Evolutionary conservation across 2,113 vertebrate species (phyloP).

Genomic region (Echinops telfairi): DNA sequence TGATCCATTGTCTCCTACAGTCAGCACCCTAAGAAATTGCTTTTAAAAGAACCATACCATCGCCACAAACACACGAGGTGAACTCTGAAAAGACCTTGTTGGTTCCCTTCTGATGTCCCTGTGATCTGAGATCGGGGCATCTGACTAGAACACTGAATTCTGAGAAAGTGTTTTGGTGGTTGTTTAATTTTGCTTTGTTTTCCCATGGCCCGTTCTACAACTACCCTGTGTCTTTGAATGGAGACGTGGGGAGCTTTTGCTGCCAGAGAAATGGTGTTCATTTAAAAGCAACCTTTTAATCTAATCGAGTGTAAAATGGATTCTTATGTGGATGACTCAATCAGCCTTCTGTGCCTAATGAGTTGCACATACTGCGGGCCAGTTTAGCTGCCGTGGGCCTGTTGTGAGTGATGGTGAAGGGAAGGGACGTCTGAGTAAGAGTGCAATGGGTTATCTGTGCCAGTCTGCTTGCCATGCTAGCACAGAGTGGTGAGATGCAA

Average conservation of each 20-base stretch:
- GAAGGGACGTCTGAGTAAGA: slow-evolving; percentile 57
- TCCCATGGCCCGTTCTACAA: neutral
- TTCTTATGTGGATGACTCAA: slow-evolving; percentile 59
- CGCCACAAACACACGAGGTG: neutral
- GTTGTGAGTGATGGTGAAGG: slow-evolving; percentile 7
- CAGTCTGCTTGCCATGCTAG: neutral
- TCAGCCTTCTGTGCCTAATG: slow-evolving; percentile 65
- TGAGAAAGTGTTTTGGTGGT: neutral
- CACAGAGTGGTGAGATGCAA: neutral
- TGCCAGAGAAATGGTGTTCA: slow-evolving; percentile 43
- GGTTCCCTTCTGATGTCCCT: neutral
- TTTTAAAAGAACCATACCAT: slow-evolving; percentile 14
- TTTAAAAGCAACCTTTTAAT: slow-evolving; percentile 61
- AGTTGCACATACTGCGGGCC: neutral
- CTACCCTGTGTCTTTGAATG: slow-evolving; percentile 24
- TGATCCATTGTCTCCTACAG: slow-evolving; percentile 11
- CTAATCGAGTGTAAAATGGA: slow-evolving; percentile 71
- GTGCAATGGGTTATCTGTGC: neutral
- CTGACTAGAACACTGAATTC: slow-evolving; percentile 33
- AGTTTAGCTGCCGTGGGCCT: neutral
- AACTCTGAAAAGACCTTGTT: neutral
- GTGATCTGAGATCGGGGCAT: slow-evolving; percentile 52
- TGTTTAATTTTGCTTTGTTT: neutral
- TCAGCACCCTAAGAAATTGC: neutral
- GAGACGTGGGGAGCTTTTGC: slow-evolving; percentile 28